A percentile compares a stretch with the other conserved stretches of the same genome.
Evolutionary conservation across 2,797 vertebrate species (phyloP).

Genomic region (Parotocinclus haroldoi): DNA sequence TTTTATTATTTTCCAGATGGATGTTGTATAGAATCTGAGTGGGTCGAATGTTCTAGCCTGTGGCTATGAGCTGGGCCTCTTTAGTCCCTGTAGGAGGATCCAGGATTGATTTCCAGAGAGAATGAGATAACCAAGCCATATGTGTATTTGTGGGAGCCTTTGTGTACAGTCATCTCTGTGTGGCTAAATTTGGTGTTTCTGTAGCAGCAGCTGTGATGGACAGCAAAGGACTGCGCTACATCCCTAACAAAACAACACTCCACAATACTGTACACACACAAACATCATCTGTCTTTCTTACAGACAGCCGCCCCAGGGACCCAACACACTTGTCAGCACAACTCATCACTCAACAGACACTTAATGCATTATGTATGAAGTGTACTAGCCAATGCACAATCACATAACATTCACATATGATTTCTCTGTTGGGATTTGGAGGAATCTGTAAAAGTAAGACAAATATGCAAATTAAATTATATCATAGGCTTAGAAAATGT

Average conservation of each 20-base stretch:
- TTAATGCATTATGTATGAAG: slow-evolving; percentile 19
- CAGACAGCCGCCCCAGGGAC: not conserved
- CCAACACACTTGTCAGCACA: not conserved
- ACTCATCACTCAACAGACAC: not conserved
- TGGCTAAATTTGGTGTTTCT: slow-evolving; percentile 56
- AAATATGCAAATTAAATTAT: no score
- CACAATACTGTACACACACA: not conserved
- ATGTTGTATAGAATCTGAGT: slow-evolving; percentile 59
- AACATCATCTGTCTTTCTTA: not conserved
- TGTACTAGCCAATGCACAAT: not conserved
- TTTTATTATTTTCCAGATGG: slow-evolving; percentile 69
- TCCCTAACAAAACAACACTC: slow-evolving; percentile 4
- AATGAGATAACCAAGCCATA: slow-evolving; percentile 47
- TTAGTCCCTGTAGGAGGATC: slow-evolving; percentile 67
- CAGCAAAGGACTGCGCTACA: not conserved
- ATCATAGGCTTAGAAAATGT: no score
- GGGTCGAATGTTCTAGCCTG: slow-evolving; percentile 53
- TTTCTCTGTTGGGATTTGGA: slow-evolving; percentile 3
- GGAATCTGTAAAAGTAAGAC: not conserved
- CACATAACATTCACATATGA: slow-evolving; percentile 15
- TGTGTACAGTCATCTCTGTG: slow-evolving; percentile 40
- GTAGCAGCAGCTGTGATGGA: slow-evolving; percentile 1
- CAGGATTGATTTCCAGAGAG: slow-evolving; percentile 68
- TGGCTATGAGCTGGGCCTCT: slow-evolving; percentile 61
- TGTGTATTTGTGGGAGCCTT: slow-evolving; percentile 10